Conservation (phyloP, 1,140 invertebrate genomes). For the Polypedilum vanderplanki region DNA sequence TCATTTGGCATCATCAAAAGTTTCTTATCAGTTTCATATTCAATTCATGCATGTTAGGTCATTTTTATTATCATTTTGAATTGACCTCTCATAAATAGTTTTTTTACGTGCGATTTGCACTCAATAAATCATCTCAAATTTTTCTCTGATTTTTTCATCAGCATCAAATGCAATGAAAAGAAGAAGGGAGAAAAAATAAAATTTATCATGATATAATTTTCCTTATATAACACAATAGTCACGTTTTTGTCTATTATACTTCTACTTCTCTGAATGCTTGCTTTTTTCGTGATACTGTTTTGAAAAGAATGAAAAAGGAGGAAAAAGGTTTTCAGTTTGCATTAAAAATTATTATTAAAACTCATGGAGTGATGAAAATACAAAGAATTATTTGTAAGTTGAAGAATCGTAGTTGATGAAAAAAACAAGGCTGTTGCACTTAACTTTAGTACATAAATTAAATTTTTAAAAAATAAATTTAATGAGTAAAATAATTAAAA, state of each 20-base stretch:
- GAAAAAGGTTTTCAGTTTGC: not conserved
- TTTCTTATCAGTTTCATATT: not conserved
- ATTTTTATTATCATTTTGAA: not conserved
- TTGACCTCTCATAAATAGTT: not conserved
- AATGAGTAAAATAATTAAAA: too few species aligned
- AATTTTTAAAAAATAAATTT: too few species aligned
- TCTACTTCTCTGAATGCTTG: not conserved
- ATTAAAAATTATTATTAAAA: not conserved
- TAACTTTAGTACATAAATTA: too few species aligned
- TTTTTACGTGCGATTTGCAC: not conserved
- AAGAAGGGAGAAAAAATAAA: not conserved
- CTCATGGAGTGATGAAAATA: too few species aligned
- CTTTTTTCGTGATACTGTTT: not conserved
- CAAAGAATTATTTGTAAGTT: too few species aligned
- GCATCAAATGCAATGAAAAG: not conserved
- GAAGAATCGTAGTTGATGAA: too few species aligned
- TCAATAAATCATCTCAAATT: not conserved
- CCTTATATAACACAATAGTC: constrained; percentile 23
- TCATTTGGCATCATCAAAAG: not conserved
- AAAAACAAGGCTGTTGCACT: too few species aligned
- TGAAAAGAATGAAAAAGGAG: not conserved
- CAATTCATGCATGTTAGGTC: not conserved
- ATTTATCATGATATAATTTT: constrained; percentile 16
- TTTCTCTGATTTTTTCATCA: not conserved
- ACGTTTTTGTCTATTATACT: not conserved